phyloP scores from a whole-genome alignment of 2,797 vertebrate species.

The Pangasius djambal region DNA sequence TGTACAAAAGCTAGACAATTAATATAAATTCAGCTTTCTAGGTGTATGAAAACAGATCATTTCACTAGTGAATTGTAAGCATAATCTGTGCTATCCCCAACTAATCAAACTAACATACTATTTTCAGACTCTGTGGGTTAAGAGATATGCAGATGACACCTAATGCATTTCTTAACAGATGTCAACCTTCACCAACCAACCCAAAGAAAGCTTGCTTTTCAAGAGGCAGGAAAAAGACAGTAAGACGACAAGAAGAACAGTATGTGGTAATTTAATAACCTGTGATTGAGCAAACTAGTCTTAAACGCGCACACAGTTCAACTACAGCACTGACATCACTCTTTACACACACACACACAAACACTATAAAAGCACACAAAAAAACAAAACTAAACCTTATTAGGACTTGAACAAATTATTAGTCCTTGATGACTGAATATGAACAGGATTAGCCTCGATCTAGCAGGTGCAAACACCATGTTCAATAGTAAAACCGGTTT shows the following conservation, averaged over 20 bases:
- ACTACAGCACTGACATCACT: background rate
- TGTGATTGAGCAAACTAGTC: background rate
- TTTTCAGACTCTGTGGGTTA: background rate
- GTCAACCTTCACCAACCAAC: background rate
- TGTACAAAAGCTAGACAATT: background rate
- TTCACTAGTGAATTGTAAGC: too few relatives aligned
- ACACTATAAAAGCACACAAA: background rate
- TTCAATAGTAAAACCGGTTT: constrained; percentile 1
- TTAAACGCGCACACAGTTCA: background rate
- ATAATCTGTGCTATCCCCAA: background rate
- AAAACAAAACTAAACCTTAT: background rate
- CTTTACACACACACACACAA: background rate
- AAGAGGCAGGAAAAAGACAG: background rate
- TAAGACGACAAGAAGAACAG: too few relatives aligned
- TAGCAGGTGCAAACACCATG: constrained; percentile 26
- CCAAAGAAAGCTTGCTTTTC: background rate
- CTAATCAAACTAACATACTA: background rate
- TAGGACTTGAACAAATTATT: background rate
- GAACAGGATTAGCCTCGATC: background rate
- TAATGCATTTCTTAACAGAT: background rate
- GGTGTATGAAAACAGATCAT: background rate
- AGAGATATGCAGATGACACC: background rate
- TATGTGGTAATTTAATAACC: background rate
- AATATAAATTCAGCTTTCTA: background rate
- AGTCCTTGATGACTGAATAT: background rate